Evolutionary conservation across 2,113 vertebrate genomes (phyloP), one percentile per base, ranked within the genome.

Genomic region (Benitochromis conjunctus): DNA sequence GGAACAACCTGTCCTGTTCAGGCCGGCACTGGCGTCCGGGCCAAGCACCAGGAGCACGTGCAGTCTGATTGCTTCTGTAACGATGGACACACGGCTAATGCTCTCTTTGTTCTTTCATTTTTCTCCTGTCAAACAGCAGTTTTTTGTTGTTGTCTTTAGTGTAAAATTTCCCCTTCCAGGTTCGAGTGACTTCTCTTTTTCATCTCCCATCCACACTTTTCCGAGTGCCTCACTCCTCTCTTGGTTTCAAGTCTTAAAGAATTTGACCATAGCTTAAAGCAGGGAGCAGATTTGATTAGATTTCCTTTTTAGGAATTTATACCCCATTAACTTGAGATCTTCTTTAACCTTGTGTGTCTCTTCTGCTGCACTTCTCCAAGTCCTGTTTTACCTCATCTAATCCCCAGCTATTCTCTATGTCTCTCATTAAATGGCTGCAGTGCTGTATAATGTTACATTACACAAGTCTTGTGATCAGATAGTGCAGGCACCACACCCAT

Each of bases 1-100:
- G 84, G 89, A 88, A 92, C 85, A 89, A 80, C 66, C 86, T 54
- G 92, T 94, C 64, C 87, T 55, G 18, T 84, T 84, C 54, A 80
- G 66, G 83, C 6, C 71, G 69, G 87, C 24, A 12, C 4, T 36
- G 8, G 29, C 7, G 80, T 78, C 55, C 7, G 7, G 24, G 66
- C 46, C 71, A 13, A 84, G 58, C 7, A 36, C 79, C 19, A 13
- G 34, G 66, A 87, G 43, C 86, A 82, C 2, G 26, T 89, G 90
- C 51, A 69, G 82, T 19, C 64, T 78, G 54, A 55, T 69, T 88
- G 91, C 83, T 83, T 91, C 91, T 55, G 11, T 91, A 87, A 91
- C 14, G 8, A 89, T 62, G 76, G 21, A 64, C 12, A 38, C 82
- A 66, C 18, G 29, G 36, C 12, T 55, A 16, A 48, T 80, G 38